These are phyloP conservation scores for Prionailurus viverrinus DNA, from an alignment of 2,113 vertebrate genomes.

Conservation along the genomic window DNA sequence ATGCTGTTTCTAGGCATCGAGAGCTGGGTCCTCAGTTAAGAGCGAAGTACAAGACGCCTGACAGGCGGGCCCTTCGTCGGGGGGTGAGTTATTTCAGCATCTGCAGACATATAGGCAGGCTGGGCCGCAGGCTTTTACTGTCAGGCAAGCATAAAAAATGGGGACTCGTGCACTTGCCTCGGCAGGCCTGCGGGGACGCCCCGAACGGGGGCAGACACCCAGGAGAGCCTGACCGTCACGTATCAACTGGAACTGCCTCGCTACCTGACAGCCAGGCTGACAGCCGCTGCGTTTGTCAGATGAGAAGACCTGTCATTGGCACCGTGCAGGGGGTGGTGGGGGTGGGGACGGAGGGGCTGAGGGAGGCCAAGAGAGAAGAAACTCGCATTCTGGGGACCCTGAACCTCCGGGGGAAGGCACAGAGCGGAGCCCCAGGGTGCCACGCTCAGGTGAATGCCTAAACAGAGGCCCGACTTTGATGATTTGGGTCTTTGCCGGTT, in stretches of 20 bases:
- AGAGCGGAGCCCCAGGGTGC: rapidly evolving
- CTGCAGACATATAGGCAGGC: neutral
- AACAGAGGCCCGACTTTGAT: rapidly evolving
- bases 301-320: neutral
- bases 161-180: neutral
- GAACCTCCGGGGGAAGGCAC: too few relatives aligned
- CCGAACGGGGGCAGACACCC: rapidly evolving
- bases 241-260: neutral
- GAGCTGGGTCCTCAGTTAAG: neutral
- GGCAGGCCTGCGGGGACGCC: neutral
- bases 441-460: neutral
- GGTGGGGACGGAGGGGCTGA: neutral
- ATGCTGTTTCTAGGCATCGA: neutral
- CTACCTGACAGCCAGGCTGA: neutral
- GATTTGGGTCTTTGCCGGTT: neutral
- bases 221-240: neutral
- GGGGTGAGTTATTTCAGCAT: neutral
- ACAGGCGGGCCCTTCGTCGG: rapidly evolving
- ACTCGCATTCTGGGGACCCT: rapidly evolving
- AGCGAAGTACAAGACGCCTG: neutral
- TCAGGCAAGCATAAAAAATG: slow-evolving; percentile 30
- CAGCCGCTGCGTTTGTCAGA: neutral
- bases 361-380: neutral
- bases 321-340: neutral
- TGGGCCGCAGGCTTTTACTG: slow-evolving; percentile 17